These are phyloP conservation scores for Nasonia giraulti DNA, from an alignment of 1,140 invertebrate genomes.

Conservation along the genomic window DNA sequence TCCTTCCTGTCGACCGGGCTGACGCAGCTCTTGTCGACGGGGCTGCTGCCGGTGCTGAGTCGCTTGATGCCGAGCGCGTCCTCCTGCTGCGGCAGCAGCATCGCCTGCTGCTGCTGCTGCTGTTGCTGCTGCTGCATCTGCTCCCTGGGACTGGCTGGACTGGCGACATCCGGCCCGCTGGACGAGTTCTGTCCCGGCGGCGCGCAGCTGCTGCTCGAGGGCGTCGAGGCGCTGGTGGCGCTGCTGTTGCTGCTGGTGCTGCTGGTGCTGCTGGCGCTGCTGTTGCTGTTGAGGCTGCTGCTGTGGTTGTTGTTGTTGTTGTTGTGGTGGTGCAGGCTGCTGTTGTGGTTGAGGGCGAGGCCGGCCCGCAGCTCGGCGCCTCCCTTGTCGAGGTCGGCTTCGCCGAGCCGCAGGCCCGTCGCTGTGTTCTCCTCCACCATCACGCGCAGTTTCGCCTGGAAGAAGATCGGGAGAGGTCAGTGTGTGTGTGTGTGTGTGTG, in stretches of 20 bases:
- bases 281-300: constrained; percentile 51
- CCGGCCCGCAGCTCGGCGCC: constrained; percentile 65
- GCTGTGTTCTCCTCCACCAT: constrained; percentile 84
- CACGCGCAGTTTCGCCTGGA: constrained; percentile 79
- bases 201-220: constrained; percentile 46
- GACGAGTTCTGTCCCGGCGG: constrained; percentile 15
- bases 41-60: constrained; percentile 68
- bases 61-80: constrained; percentile 56
- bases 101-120: background rate
- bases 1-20: constrained; percentile 69
- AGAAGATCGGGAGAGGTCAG: background rate
- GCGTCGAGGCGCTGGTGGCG: constrained; percentile 48
- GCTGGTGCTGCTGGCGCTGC: constrained; percentile 56
- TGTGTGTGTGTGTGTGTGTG: background rate
- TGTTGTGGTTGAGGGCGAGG: constrained; percentile 47
- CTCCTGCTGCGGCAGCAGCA: background rate
- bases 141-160: background rate
- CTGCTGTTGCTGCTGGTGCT: constrained; percentile 56
- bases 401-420: constrained; percentile 78
- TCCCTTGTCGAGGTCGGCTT: constrained; percentile 78
- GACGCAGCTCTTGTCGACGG: constrained; percentile 67
- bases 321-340: constrained; percentile 51
- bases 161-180: constrained; percentile 12
- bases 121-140: constrained; percentile 1
- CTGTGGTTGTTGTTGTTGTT: constrained; percentile 52